Evolutionary conservation across 2,888 invertebrate species (phyloP).

Genomic region (Anthophora plumipes): DNA sequence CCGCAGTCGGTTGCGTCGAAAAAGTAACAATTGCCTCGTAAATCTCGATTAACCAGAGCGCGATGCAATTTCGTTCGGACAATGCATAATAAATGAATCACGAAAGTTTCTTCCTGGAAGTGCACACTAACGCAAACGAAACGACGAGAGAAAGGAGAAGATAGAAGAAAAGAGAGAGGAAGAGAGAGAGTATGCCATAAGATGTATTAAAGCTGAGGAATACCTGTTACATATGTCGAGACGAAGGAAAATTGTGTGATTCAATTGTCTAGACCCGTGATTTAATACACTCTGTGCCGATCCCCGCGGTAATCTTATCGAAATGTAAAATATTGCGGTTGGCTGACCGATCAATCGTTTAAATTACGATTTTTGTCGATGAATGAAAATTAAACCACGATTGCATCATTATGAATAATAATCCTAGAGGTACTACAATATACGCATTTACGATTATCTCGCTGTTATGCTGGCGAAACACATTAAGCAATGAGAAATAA

Average conservation of each 20-base stretch:
- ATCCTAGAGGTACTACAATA: neutral
- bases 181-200: neutral
- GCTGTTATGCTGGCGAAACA: too few species aligned
- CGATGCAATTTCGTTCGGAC: slow-evolving; percentile 59
- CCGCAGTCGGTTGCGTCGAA: neutral
- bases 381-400: slow-evolving; percentile 4
- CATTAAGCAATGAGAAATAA: too few species aligned
- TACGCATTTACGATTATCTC: neutral
- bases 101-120: slow-evolving; percentile 29
- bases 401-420: slow-evolving; percentile 14
- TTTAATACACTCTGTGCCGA: slow-evolving; percentile 24
- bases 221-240: neutral
- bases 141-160: too few species aligned
- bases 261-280: slow-evolving; percentile 17
- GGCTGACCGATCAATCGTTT: neutral
- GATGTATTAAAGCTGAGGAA: too few species aligned
- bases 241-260: slow-evolving; percentile 12
- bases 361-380: slow-evolving; percentile 18
- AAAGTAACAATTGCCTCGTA: slow-evolving; percentile 49
- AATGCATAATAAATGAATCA: slow-evolving; percentile 55
- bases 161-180: too few species aligned
- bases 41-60: slow-evolving; percentile 45
- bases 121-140: neutral
- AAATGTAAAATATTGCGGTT: slow-evolving; percentile 14
- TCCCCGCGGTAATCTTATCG: slow-evolving; percentile 37